Conservation (phyloP, 2,797 vertebrate genomes). For the Eulemur coronatus region DNA sequence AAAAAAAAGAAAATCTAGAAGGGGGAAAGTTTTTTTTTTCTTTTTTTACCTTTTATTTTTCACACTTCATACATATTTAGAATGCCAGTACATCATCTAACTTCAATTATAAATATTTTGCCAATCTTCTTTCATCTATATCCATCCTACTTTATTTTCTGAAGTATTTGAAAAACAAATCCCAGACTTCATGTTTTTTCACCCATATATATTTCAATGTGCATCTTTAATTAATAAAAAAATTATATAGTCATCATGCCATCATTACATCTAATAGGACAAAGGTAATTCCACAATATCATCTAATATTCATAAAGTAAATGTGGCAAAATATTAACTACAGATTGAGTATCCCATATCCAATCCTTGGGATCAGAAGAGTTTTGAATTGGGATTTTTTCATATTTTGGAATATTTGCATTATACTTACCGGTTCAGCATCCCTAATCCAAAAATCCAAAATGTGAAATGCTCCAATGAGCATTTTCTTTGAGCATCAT, state of each 20-base stretch:
- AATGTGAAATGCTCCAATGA: neutral
- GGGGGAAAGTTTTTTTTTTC: neutral
- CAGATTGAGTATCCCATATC: neutral
- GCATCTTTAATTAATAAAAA: neutral
- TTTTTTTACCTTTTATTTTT: neutral
- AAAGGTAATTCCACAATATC: neutral
- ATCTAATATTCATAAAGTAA: neutral
- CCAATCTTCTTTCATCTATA: neutral
- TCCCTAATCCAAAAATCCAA: neutral
- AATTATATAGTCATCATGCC: neutral
- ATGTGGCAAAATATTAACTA: neutral
- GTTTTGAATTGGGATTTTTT: neutral
- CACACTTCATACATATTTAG: neutral
- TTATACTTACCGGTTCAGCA: neutral
- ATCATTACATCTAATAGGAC: neutral
- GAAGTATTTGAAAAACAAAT: slow-evolving; percentile 10
- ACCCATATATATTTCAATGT: neutral
- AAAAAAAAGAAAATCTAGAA: slow-evolving; percentile 44
- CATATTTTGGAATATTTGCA: neutral
- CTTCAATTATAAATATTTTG: slow-evolving; percentile 13
- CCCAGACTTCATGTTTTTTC: neutral
- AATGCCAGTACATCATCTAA: neutral
- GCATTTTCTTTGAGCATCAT: too few relatives aligned
- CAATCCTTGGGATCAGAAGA: neutral
- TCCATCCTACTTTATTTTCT: neutral